Evolutionary conservation across 2,113 vertebrate species (phyloP).

Genomic region (Emydocephalus ijimae): DNA sequence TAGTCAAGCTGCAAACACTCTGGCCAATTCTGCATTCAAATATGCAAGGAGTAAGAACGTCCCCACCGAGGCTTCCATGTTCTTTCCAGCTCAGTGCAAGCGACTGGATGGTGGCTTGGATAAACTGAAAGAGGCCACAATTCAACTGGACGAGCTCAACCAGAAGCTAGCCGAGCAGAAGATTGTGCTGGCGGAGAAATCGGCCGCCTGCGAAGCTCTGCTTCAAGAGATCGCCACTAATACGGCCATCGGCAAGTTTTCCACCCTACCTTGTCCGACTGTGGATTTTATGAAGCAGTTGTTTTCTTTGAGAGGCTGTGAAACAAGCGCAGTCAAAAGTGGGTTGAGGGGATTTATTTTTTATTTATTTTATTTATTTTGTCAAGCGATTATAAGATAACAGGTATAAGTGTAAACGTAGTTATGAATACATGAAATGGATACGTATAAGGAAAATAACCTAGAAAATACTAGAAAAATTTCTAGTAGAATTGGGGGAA

Average conservation of each 20-base stretch:
- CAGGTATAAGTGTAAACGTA: no score
- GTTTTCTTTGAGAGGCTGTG: not conserved
- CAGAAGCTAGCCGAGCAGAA: slow-evolving; percentile 89
- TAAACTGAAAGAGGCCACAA: slow-evolving; percentile 90
- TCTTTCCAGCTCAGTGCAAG: slow-evolving; percentile 81
- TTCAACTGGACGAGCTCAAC: slow-evolving; percentile 88
- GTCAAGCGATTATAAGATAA: no score
- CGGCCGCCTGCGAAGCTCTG: slow-evolving; percentile 81
- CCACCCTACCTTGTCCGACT: not conserved
- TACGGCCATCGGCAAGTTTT: slow-evolving; percentile 77
- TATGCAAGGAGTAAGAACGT: not conserved
- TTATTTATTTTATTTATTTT: no score
- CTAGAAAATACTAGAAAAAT: no score
- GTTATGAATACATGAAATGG: no score
- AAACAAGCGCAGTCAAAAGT: no score
- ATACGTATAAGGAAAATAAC: no score
- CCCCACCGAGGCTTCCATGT: not conserved
- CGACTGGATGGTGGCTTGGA: slow-evolving; percentile 87
- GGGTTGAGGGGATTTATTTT: no score
- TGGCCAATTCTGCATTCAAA: no score
- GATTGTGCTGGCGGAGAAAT: slow-evolving; percentile 87
- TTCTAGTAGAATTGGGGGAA: no score
- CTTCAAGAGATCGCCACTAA: slow-evolving; percentile 84
- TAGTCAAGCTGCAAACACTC: no score
- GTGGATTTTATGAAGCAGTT: not conserved